Evolutionary conservation across 2,797 vertebrate species (phyloP), one percentile per base, ranked within the genome.

Genomic region (Champsocephalus gunnari): DNA sequence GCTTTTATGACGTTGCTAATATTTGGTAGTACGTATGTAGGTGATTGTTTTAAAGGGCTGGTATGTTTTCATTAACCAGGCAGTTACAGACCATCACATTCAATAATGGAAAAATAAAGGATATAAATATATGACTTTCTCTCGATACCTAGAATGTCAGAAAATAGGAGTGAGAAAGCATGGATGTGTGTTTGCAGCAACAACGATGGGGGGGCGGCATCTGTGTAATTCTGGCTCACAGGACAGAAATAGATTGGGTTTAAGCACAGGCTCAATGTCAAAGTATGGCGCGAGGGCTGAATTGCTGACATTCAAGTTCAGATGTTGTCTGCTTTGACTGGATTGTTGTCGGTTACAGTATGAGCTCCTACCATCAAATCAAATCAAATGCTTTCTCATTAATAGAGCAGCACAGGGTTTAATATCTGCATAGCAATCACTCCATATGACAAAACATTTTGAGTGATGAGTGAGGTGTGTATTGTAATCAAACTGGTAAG

Each of bases 181-280:
- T 75, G 72, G 41, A 38, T 74, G 72, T 68, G 77, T 80, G 55
- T 77, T 72, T 85, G 59, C 82, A 56, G 79, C 78, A 75, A 70
- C 75, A 38, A 50, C 60, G 82, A 24, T 72, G 77, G 79, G 77
- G 77, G 79, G 77, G 77, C 64, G 85, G 74, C 64, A 81, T 92
- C 81, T 81, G 87, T 85, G 80, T 86, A 82, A 85, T 80, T 86
- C 79, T 90, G 93, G 87, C 87, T 85, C 85, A 32, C 54, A 64
- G 81, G 89, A 92, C 88, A 28, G 83, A 83, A 94, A 94, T 93
- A 93, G 91, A 90, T 75, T 3, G 12, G 66, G 83, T 59, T 75
- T 75, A 86, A 86, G 81, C 84, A 87, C 80, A 87, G 85, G 87
- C 86, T 90, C 82, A 89, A 87, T 90, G 88, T 93, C 90, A 91